These are phyloP conservation scores for Ageneiosus marmoratus DNA, from an alignment of 2,113 vertebrate genomes.

Conservation along the genomic window DNA sequence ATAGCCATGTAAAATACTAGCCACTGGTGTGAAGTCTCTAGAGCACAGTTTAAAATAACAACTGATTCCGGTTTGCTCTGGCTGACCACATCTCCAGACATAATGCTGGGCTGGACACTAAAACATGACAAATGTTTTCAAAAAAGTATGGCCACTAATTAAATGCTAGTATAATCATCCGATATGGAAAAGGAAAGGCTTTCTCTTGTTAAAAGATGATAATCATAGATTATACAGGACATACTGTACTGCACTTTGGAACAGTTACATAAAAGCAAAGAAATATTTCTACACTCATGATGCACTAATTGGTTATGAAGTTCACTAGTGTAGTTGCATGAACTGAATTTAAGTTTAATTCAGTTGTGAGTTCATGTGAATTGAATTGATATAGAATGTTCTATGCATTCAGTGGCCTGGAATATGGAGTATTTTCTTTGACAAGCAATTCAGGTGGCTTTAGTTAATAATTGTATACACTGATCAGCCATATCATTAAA, in stretches of 20 bases:
- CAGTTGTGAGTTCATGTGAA: not conserved
- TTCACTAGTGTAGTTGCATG: not conserved
- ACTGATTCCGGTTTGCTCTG: not conserved
- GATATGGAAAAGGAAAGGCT: not conserved
- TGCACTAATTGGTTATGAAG: not conserved
- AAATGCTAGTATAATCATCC: not conserved
- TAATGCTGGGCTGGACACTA: not conserved
- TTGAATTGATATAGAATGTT: not conserved
- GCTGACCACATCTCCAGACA: not conserved
- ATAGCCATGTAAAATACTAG: conserved; percentile 39
- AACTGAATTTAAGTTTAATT: not conserved
- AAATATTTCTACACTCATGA: not conserved
- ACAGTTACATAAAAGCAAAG: not conserved
- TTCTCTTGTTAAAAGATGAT: not conserved
- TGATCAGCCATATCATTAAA: no score
- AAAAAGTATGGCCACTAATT: not conserved
- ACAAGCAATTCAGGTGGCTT: not conserved
- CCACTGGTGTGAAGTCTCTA: conserved; percentile 32
- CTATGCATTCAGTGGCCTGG: not conserved
- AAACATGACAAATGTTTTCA: not conserved
- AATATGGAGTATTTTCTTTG: not conserved
- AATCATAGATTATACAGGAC: not conserved
- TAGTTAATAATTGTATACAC: not conserved
- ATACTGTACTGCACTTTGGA: not conserved
- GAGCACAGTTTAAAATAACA: not conserved